Conservation (phyloP, 2,113 vertebrate genomes). For the Orcinus orca region DNA sequence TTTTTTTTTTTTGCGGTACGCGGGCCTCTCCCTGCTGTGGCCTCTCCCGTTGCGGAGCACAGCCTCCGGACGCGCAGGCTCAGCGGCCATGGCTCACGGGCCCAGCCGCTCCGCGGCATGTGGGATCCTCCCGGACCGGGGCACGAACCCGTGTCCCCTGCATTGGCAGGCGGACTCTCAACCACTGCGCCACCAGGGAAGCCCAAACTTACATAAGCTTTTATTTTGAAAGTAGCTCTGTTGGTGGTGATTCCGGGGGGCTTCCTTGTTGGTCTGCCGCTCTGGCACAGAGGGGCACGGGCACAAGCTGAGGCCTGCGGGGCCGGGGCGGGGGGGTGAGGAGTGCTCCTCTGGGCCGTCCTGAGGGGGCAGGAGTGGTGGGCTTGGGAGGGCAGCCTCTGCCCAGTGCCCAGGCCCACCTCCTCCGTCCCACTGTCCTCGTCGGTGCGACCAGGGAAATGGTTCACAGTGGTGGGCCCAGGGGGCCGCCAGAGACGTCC, state of each 20-base stretch:
- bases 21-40: too few species aligned
- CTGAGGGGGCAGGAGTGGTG: not conserved
- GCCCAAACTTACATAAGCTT: not conserved
- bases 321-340: not conserved
- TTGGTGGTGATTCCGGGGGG: not conserved
- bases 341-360: not conserved
- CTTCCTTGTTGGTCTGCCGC: not conserved
- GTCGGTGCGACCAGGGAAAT: not conserved
- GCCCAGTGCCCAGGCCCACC: not conserved
- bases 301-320: not conserved
- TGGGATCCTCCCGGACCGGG: too few species aligned
- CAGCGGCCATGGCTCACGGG: too few species aligned
- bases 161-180: too few species aligned
- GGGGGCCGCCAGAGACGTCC: not conserved
- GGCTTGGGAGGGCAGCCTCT: not conserved
- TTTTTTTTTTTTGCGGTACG: too few species aligned
- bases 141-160: too few species aligned
- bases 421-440: not conserved
- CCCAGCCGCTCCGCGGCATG: too few species aligned
- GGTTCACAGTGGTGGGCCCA: fast-evolving
- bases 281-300: not conserved
- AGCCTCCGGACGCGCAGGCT: too few species aligned
- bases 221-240: not conserved
- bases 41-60: too few species aligned
- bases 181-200: not conserved